Evolutionary conservation across 2,888 invertebrate genomes (phyloP).

Genomic region (Agrotis ipsilon): DNA sequence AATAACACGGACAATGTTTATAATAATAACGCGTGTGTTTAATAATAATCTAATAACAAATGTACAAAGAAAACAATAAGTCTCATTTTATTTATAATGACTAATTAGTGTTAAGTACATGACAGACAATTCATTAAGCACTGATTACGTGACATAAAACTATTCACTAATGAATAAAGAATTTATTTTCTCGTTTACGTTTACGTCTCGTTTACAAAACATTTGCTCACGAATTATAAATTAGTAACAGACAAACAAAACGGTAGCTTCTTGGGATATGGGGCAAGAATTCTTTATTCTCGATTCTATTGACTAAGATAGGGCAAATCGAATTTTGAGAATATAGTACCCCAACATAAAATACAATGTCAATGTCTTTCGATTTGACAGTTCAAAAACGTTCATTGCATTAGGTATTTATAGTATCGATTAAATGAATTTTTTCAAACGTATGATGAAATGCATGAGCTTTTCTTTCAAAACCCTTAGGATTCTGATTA

Average conservation of each 20-base stretch:
- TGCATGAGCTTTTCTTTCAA: background rate
- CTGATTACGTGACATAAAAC: constrained; percentile 9
- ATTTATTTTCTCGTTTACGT: constrained; percentile 2
- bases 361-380: background rate
- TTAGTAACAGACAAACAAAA: background rate
- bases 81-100: constrained; percentile 13
- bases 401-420: background rate
- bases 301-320: too few species aligned
- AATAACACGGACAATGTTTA: background rate
- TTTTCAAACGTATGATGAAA: background rate
- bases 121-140: constrained; percentile 12
- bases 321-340: too few species aligned
- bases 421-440: background rate
- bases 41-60: background rate
- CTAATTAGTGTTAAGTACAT: constrained; percentile 30
- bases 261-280: background rate
- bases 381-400: background rate
- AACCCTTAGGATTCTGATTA: background rate
- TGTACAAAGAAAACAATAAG: constrained; percentile 1
- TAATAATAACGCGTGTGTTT: background rate
- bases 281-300: too few species aligned
- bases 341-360: too few species aligned
- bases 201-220: background rate
- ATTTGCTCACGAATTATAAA: constrained; percentile 3
- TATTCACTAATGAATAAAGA: background rate